These are phyloP conservation scores for Operophtera brumata DNA, from an alignment of 2,888 invertebrate species.

Conservation along the genomic window DNA sequence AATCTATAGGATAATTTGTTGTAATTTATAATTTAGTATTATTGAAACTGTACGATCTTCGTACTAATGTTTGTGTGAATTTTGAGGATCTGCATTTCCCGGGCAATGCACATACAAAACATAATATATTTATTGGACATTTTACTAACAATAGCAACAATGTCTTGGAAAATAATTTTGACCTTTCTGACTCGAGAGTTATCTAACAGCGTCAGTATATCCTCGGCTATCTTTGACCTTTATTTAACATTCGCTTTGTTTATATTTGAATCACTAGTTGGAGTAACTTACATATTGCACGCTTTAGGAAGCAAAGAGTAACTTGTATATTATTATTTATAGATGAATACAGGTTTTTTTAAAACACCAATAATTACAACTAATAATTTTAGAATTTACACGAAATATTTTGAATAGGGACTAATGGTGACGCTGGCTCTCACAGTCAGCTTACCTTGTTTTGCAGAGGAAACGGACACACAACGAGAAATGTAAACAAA, in stretches of 20 bases:
- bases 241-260: conserved; percentile 21
- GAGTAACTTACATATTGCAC: conserved; percentile 3
- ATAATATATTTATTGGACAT: no score
- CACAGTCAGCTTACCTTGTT: conserved; percentile 14
- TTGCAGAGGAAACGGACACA: conserved; percentile 18
- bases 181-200: conserved; percentile 7
- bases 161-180: conserved; percentile 9
- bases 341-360: no score
- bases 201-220: background rate
- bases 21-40: no score
- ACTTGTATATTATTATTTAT: background rate
- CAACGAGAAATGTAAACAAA: conserved; percentile 39
- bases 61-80: no score
- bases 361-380: no score
- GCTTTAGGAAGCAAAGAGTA: conserved; percentile 11
- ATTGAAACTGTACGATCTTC: no score
- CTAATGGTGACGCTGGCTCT: conserved; percentile 26
- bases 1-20: no score
- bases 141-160: background rate
- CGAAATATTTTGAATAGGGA: conserved; percentile 13
- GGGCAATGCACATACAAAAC: no score
- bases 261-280: conserved; percentile 6
- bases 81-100: no score
- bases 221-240: conserved; percentile 16
- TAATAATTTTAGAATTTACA: background rate